Conservation (phyloP, 2,113 vertebrate genomes). For the Psophia crepitans region DNA sequence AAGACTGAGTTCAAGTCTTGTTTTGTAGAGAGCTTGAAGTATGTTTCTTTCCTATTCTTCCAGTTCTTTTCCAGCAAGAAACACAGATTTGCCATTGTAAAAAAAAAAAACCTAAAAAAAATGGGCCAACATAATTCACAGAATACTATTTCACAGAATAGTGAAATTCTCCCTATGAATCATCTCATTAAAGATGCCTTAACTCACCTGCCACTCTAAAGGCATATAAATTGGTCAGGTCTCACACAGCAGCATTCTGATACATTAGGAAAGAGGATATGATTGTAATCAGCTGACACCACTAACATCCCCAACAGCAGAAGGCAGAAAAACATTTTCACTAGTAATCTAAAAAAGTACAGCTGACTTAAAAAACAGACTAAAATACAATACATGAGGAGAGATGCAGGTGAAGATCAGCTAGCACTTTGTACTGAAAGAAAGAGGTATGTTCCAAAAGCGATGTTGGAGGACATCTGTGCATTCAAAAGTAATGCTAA, state of each 20-base stretch:
- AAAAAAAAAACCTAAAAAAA: conserved; percentile 1
- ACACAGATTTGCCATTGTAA: neutral
- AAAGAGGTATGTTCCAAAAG: conserved; percentile 51
- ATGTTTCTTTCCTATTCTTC: neutral
- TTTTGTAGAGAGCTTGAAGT: neutral
- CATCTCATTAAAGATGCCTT: neutral
- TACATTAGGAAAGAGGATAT: neutral
- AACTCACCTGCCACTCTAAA: neutral
- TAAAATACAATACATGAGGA: conserved; percentile 26
- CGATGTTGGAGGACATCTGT: conserved; percentile 40
- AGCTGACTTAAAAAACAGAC: conserved; percentile 38
- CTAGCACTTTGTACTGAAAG: conserved; percentile 26
- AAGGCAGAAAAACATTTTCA: neutral
- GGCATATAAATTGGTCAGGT: conserved; percentile 7
- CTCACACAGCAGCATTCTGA: conserved; percentile 29
- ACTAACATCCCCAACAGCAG: conserved; percentile 7
- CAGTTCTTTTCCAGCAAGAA: neutral
- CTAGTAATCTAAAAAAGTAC: neutral
- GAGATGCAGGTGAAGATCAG: conserved; percentile 1
- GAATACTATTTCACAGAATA: too few relatives aligned
- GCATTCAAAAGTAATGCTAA: conserved; percentile 53
- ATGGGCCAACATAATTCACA: neutral
- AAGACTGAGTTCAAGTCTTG: neutral
- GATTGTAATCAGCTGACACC: conserved; percentile 34
- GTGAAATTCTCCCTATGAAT: neutral